Evolutionary conservation across 2,888 invertebrate genomes (phyloP), one percentile per base, ranked within the genome.

Genomic region (Steinernema carpocapsae): DNA sequence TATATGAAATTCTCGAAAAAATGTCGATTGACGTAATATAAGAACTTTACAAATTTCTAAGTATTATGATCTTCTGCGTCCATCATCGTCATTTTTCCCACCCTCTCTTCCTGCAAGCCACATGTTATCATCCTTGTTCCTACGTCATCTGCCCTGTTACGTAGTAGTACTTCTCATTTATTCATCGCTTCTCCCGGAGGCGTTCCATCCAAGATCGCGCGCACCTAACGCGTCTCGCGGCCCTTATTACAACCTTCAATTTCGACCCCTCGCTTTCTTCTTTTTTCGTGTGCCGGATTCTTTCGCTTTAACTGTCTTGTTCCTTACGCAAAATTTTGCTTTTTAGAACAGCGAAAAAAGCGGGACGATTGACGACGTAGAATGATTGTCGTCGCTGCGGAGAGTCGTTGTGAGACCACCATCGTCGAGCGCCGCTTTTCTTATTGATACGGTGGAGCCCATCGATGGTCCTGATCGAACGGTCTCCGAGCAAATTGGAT

Each of bases 401-500:
- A 64, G 32, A 64, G 64, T 64, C 64, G 64, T 26, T 64, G 64
- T 29, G 64, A 64, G 29, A 64, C 64, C 64, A 32, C 32, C 37
- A 32, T 32, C 48, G 2, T 48, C 64, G 32, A 29, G 64, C 64
- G 64, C 64, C 29, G 26, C 26, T 64, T 48, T 48, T 48, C 37
- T 37, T 17, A 48, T 19, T 48, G 48, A n/a, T 48, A 17, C 64
- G 56, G 32, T 4, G 52, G 24, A 52, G 64, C 64, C 64, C 17
- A 32, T 32, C 64, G 64, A 64, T 64, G 64, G 64, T 64, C 17
- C 64, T 64, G 64, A 64, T 64, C 64, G 32, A 64, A 64, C 64
- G 64, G 64, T 64, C 64, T 17, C 64, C 64, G 22, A 64, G 64
- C 64, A 64, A 64, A 64, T 64, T 64, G 64, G 64, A 64, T 22